Evolutionary conservation across 2,888 invertebrate species (phyloP).

Genomic region (Stegophylla sp.): DNA sequence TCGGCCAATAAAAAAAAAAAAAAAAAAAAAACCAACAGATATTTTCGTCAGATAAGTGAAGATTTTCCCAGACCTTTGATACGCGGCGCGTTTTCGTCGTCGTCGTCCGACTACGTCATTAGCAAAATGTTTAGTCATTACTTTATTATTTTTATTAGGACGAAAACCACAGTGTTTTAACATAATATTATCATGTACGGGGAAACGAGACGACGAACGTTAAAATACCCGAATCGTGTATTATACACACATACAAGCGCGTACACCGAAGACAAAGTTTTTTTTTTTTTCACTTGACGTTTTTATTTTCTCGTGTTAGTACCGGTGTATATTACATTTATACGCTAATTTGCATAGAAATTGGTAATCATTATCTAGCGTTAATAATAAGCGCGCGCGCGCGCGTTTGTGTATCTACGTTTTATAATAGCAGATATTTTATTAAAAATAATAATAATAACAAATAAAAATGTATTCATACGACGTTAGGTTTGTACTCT

Average conservation of each 20-base stretch:
- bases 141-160: constrained; percentile 54
- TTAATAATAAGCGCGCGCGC: neutral
- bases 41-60: constrained; percentile 45
- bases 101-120: constrained; percentile 58
- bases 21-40: too few species aligned
- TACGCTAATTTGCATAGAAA: constrained; percentile 45
- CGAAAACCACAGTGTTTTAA: constrained; percentile 40
- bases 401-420: neutral
- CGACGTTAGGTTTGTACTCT: too few species aligned
- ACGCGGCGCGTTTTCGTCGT: constrained; percentile 14
- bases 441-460: neutral
- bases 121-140: constrained; percentile 54
- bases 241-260: too few species aligned
- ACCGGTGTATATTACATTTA: neutral
- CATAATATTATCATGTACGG: too few species aligned
- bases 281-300: too few species aligned
- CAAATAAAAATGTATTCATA: neutral
- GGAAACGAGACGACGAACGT: constrained; percentile 15
- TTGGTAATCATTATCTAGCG: constrained; percentile 29
- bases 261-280: constrained; percentile 1
- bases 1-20: constrained; percentile 52
- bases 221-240: constrained; percentile 31
- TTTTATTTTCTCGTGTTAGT: constrained; percentile 26
- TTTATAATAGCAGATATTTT: constrained; percentile 9
- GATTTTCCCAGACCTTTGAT: constrained; percentile 51